Percentiles rank a stretch among this genome's conserved stretches.
Conservation (phyloP, 2,888 invertebrate species). For the Petrolisthes cinctipes region DNA sequence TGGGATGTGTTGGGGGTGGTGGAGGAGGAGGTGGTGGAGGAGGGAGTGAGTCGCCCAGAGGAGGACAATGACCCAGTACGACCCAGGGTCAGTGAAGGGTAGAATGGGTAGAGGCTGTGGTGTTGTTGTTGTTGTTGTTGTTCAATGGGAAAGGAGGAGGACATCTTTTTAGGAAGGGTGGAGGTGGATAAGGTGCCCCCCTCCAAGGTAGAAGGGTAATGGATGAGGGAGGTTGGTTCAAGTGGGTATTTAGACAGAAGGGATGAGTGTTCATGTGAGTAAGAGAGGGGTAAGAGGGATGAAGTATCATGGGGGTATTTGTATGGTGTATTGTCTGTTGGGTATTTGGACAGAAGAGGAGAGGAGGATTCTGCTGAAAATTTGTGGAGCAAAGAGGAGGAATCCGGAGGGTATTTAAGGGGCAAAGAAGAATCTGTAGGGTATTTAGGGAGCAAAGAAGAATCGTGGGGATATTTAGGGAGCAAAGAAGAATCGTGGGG, state of each 20-base stretch:
- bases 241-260: neutral
- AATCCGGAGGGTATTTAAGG: neutral
- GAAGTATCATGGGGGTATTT: neutral
- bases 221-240: no score
- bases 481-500: slow-evolving; percentile 27
- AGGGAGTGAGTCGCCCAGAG: slow-evolving; percentile 36
- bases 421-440: neutral
- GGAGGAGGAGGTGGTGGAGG: slow-evolving; percentile 41
- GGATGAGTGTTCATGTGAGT: neutral
- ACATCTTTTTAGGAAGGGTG: no score
- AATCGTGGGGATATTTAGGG: neutral
- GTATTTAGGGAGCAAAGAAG: neutral
- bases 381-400: neutral
- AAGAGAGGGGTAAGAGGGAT: neutral
- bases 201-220: no score
- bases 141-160: no score
- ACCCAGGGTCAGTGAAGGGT: slow-evolving; percentile 30
- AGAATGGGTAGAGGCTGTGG: neutral
- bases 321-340: neutral
- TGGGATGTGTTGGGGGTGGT: slow-evolving; percentile 19
- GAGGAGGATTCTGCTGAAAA: neutral
- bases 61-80: slow-evolving; percentile 41
- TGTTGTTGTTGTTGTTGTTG: no score
- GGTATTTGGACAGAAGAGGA: neutral
- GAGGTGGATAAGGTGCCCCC: no score